Conservation (phyloP, 2,888 invertebrate species). For the Frankliniella intonsa region DNA sequence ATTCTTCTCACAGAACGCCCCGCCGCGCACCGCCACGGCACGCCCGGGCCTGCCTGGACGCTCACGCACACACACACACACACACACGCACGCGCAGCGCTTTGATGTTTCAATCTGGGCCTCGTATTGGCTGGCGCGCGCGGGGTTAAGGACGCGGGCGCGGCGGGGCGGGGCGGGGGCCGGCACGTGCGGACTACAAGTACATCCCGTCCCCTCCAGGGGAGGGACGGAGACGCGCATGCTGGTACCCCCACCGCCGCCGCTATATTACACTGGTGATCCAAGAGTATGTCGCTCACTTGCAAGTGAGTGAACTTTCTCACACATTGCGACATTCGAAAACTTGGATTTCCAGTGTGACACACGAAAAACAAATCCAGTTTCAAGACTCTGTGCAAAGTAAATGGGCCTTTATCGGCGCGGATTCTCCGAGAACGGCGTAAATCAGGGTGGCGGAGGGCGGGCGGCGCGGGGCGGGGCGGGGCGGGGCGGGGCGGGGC, state of each 20-base stretch:
- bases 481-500: neutral
- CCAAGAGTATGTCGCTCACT: too few relatives aligned
- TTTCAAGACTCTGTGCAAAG: too few relatives aligned
- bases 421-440: too few relatives aligned
- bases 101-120: slow-evolving; percentile 23
- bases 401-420: too few relatives aligned
- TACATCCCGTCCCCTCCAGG: too few relatives aligned
- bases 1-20: neutral
- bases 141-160: neutral
- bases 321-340: too few relatives aligned
- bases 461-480: neutral
- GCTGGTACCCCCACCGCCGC: too few relatives aligned
- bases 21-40: neutral
- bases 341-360: too few relatives aligned
- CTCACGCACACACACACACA: neutral
- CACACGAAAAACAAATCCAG: too few relatives aligned
- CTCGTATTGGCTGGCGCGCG: neutral
- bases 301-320: too few relatives aligned
- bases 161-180: neutral
- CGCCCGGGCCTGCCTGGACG: neutral
- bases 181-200: neutral
- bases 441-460: neutral
- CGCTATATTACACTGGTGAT: too few relatives aligned
- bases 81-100: neutral
- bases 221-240: too few relatives aligned